Percentiles rank a stretch among this genome's conserved stretches.
Evolutionary conservation across 2,797 vertebrate genomes (phyloP).

Genomic region (Neoniphon sammara): DNA sequence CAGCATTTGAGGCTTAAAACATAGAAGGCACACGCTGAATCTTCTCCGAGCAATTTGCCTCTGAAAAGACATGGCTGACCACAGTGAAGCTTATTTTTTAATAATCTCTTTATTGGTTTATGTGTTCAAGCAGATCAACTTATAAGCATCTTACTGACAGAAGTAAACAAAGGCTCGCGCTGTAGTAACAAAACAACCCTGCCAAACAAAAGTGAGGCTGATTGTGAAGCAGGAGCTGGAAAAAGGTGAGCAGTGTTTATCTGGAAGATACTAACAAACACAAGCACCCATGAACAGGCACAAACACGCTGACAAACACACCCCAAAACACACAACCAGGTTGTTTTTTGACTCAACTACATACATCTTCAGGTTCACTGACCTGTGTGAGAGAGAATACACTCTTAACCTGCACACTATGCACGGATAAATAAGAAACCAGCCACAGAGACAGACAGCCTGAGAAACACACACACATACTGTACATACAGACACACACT

Average conservation of each 20-base stretch:
- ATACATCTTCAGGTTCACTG: not conserved
- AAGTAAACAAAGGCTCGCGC: conserved; percentile 13
- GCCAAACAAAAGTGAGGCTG: not conserved
- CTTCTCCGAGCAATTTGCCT: not conserved
- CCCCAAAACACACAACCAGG: conserved; percentile 2
- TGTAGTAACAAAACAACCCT: not conserved
- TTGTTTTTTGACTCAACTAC: not conserved
- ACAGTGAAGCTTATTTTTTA: not conserved
- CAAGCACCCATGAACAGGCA: conserved; percentile 17
- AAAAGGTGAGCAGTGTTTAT: conserved; percentile 30
- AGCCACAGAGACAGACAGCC: not conserved
- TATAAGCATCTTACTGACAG: not conserved
- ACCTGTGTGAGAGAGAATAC: not conserved
- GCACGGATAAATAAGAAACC: not conserved
- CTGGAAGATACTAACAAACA: not conserved
- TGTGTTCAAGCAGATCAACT: too few relatives aligned
- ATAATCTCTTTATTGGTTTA: too few relatives aligned
- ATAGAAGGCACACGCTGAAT: not conserved
- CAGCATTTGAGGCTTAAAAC: not conserved
- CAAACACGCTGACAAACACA: conserved; percentile 10
- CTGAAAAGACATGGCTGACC: not conserved
- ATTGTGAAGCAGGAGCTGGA: conserved; percentile 18
- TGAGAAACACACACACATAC: not conserved
- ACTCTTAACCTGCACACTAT: not conserved
- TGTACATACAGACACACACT: conserved; percentile 1